Conservation (phyloP, 2,113 vertebrate genomes). For the Otocyon megalotis region DNA sequence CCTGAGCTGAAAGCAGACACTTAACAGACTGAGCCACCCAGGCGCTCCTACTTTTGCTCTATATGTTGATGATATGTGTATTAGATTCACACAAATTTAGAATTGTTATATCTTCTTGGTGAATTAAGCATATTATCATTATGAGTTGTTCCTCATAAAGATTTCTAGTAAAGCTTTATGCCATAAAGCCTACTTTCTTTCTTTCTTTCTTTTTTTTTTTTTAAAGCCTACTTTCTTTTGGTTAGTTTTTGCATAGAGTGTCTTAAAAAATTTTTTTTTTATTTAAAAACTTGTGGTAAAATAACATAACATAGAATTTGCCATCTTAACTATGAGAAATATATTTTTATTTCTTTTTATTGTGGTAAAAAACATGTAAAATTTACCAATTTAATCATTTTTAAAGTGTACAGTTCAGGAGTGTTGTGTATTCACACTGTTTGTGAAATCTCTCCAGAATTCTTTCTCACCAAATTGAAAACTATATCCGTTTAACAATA, state of each 20-base stretch:
- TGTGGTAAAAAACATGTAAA: not conserved
- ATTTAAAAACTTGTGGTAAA: not conserved
- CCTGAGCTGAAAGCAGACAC: too few species aligned
- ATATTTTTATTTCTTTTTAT: not conserved
- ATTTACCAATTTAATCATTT: not conserved
- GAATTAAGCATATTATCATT: not conserved
- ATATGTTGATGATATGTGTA: not conserved
- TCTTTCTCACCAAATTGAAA: not conserved
- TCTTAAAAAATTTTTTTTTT: not conserved
- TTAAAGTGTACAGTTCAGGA: not conserved
- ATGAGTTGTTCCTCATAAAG: not conserved
- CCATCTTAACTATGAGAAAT: not conserved
- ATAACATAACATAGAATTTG: not conserved
- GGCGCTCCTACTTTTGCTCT: not conserved
- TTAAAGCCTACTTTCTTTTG: conserved; percentile 3
- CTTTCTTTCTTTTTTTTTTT: too few species aligned
- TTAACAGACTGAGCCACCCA: too few species aligned
- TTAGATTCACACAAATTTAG: not conserved
- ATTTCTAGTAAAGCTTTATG: conserved; percentile 3
- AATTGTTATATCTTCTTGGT: not conserved
- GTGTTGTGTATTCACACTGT: not conserved
- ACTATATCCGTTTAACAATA: not conserved
- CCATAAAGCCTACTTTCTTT: conserved; percentile 3
- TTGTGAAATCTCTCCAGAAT: not conserved
- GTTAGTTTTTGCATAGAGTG: not conserved